A percentile compares a stretch with the other conserved stretches of the same genome.
These are phyloP conservation scores for Lethrus apterus DNA, from an alignment of 1,140 invertebrate species.

Conservation along the genomic window DNA sequence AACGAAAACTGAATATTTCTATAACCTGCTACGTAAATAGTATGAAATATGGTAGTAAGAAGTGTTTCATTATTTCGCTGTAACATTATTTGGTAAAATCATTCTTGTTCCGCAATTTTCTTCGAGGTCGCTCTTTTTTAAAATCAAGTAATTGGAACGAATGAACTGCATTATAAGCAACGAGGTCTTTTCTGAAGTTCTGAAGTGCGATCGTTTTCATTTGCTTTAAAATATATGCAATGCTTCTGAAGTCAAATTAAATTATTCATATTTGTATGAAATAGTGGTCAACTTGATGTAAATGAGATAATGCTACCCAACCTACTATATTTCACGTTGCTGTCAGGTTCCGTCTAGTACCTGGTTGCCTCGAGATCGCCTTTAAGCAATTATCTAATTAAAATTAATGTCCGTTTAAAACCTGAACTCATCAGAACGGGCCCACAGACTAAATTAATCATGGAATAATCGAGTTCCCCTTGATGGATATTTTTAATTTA, in stretches of 20 bases:
- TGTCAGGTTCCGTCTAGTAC: conserved; percentile 22
- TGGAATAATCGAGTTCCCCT: conserved; percentile 34
- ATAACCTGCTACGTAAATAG: too few species aligned
- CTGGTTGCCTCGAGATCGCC: conserved; percentile 27
- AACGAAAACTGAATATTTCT: too few species aligned
- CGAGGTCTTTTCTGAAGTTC: too few species aligned
- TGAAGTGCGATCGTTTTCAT: too few species aligned
- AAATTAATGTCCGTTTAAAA: conserved; percentile 42
- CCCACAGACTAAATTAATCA: conserved; percentile 39
- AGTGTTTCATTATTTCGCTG: too few species aligned
- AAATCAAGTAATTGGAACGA: too few species aligned
- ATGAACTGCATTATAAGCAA: too few species aligned
- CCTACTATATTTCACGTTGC: conserved; percentile 29
- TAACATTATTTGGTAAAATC: too few species aligned
- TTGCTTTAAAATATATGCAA: too few species aligned
- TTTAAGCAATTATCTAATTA: conserved; percentile 42
- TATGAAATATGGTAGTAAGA: too few species aligned
- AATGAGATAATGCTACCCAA: conserved; percentile 13
- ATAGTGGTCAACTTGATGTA: conserved; percentile 14
- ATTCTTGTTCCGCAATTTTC: too few species aligned
- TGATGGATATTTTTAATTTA: conserved; percentile 43
- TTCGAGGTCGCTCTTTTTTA: too few species aligned
- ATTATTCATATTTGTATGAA: conserved; percentile 15
- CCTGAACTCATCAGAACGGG: conserved; percentile 36
- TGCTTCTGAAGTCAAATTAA: conserved; percentile 14